These are phyloP conservation scores for Elmis aenea DNA, from an alignment of 2,888 invertebrate species.

Conservation along the genomic window DNA sequence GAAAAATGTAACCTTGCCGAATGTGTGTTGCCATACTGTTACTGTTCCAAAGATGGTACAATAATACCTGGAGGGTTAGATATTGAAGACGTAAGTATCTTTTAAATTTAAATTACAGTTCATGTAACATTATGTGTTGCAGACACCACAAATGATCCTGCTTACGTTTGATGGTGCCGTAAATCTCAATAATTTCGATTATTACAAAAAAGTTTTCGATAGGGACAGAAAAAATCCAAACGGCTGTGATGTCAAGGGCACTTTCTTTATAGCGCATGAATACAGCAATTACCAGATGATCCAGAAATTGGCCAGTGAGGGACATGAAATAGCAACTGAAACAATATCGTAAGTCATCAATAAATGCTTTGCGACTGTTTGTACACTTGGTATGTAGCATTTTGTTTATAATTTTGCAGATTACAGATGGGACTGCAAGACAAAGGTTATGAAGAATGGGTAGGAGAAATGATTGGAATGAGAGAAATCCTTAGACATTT, in stretches of 20 bases:
- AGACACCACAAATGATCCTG: slow-evolving; percentile 91
- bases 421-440: slow-evolving; percentile 80
- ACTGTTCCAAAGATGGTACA: slow-evolving; percentile 88
- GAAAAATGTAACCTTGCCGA: slow-evolving; percentile 69
- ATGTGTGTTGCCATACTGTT: slow-evolving; percentile 83
- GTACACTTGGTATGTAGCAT: too few species aligned
- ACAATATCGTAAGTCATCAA: slow-evolving; percentile 61
- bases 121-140: slow-evolving; percentile 28
- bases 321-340: slow-evolving; percentile 78
- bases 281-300: slow-evolving; percentile 92
- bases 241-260: slow-evolving; percentile 81
- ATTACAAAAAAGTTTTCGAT: slow-evolving; percentile 80
- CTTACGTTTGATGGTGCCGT: slow-evolving; percentile 91
- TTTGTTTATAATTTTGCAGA: too few species aligned
- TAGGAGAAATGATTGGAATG: slow-evolving; percentile 92
- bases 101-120: not conserved
- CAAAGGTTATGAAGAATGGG: slow-evolving; percentile 89
- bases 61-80: slow-evolving; percentile 78
- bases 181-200: slow-evolving; percentile 85
- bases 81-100: slow-evolving; percentile 66
- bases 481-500: slow-evolving; percentile 78
- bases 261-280: slow-evolving; percentile 90
- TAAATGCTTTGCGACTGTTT: not conserved
- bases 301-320: slow-evolving; percentile 80
- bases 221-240: slow-evolving; percentile 80